Base-by-base conservation (phyloP, 1,140 invertebrate genomes). In the Megathymus violae region DNA sequence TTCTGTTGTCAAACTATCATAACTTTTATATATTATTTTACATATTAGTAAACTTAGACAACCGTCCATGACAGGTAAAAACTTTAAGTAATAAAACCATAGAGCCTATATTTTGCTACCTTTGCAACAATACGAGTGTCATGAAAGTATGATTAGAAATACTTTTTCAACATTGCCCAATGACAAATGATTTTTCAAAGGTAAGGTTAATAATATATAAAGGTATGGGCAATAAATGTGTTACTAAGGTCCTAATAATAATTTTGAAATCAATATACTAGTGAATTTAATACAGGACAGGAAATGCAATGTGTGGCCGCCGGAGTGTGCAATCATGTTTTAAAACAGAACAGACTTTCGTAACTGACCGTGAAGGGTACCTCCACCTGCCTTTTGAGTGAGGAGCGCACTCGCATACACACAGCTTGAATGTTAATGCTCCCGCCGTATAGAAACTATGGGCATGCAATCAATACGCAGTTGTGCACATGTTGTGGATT, bases 341-440 rank as follows among this genome's bases (percentile, higher is more conserved):
- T 31, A 31, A 31, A 31, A 31, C 3, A 6, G 27, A 31, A 31
- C 27, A 6, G 27, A 31, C 7, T 31, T 31, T 31, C 27, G 27
- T 31, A 31, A 31, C 27, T 31, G 27, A 31, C 27, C 27, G 7
- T 9, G 27, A 6, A 7, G 27, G 27, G 7, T 31, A 31, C 27
- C 5, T 31, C 27, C 3, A 31, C 27, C 7, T 4, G 1, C 27
- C 7, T 31, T 31, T 31, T 4, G 7, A 31, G 27, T 31, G 3
- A 31, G 27, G 4, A 67, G 67, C 69, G 69, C 62, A 69, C 58
- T 44, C 5, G 25, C 43, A 27, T 25, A 46, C 46, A 67, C 69
- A 69, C 62, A 61, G 36, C 41, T n/a, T 36, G 73, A 76, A 76
- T 76, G 47, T 65, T 69, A 75, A 71, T 71, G 58, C 22, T 2